These are phyloP conservation scores for Aromia moschata DNA, from an alignment of 2,888 invertebrate species.

Conservation along the genomic window DNA sequence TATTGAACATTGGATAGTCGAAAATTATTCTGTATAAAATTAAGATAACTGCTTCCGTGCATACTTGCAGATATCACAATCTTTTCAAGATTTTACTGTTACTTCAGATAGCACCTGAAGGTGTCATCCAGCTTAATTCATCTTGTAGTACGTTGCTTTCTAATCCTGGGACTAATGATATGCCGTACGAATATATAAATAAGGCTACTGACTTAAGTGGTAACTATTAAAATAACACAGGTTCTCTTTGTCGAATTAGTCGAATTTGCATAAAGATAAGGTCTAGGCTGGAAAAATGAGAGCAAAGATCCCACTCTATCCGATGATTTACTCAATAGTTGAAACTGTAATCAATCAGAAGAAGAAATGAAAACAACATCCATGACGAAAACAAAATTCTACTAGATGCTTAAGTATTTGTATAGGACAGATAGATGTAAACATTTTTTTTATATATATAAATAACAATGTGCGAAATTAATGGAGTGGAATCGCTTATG, in stretches of 20 bases:
- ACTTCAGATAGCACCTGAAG: no score
- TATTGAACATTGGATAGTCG: no score
- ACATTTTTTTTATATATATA: not conserved
- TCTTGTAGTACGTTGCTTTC: no score
- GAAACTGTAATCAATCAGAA: not conserved
- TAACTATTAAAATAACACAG: slow-evolving; percentile 5
- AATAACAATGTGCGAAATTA: not conserved
- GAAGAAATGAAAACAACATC: not conserved
- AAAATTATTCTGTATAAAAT: no score
- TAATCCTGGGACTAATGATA: no score
- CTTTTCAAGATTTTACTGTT: no score
- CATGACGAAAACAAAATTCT: no score
- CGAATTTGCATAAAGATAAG: slow-evolving; percentile 1
- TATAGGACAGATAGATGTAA: not conserved
- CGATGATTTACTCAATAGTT: not conserved
- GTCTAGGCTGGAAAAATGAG: not conserved
- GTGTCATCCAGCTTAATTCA: no score
- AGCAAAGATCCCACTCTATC: not conserved
- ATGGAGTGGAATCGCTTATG: not conserved
- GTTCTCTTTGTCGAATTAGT: not conserved
- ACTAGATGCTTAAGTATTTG: not conserved
- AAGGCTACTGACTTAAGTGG: not conserved
- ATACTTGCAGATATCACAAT: no score
- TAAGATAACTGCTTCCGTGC: no score
- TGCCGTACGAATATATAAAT: no score